Percentiles rank a stretch among this genome's conserved stretches.
Conservation (phyloP, 2,797 vertebrate genomes). For the Champsocephalus esox region DNA sequence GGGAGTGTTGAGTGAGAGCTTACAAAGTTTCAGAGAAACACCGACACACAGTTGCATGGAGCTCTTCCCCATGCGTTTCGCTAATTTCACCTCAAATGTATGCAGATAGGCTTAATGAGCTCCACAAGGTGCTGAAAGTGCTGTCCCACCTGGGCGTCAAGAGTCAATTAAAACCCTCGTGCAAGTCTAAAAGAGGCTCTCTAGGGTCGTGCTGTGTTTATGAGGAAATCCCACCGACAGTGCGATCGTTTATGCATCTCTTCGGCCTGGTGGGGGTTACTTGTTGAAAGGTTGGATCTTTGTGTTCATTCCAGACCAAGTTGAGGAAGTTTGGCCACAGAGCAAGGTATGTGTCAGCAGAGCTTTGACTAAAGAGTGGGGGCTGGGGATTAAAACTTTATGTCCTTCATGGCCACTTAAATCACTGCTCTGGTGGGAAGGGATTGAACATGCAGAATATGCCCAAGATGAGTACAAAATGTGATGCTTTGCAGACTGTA, state of each 20-base stretch:
- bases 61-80: conserved; percentile 42
- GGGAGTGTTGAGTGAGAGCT: conserved; percentile 54
- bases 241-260: conserved; percentile 48
- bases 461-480: conserved; percentile 1
- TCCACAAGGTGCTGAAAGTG: conserved; percentile 68
- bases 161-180: conserved; percentile 39
- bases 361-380: conserved; percentile 18
- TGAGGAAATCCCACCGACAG: conserved; percentile 59
- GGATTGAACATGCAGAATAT: conserved; percentile 19
- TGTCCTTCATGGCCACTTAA: conserved; percentile 21
- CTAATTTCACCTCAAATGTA: conserved; percentile 21
- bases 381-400: conserved; percentile 23
- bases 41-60: conserved; percentile 45
- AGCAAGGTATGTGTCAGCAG: conserved; percentile 43
- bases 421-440: conserved; percentile 22
- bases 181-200: conserved; percentile 43
- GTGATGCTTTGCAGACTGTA: conserved; percentile 17
- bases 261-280: conserved; percentile 40
- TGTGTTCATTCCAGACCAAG: conserved; percentile 58
- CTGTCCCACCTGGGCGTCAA: conserved; percentile 57
- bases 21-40: conserved; percentile 54
- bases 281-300: conserved; percentile 58
- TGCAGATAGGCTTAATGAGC: conserved; percentile 63
- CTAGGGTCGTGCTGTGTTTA: conserved; percentile 39
- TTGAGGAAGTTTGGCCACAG: conserved; percentile 48